These are phyloP conservation scores for Pseudococcus longispinus DNA, from an alignment of 2,888 invertebrate genomes.

Conservation along the genomic window DNA sequence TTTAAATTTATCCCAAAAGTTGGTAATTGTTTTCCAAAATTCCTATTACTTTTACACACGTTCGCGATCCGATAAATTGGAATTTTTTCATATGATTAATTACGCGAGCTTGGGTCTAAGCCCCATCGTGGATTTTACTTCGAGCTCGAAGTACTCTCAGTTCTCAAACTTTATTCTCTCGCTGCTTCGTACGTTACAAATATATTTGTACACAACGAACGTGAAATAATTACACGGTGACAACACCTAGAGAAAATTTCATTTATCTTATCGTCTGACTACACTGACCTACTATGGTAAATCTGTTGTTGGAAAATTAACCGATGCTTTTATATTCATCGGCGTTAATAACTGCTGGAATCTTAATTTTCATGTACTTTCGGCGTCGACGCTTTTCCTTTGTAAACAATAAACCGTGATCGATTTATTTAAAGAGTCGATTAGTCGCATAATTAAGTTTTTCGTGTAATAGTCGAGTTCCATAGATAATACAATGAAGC, in stretches of 20 bases:
- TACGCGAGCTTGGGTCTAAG: neutral
- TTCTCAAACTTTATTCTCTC: neutral
- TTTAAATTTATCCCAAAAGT: neutral
- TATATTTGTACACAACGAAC: too few species aligned
- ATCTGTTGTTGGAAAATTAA: neutral
- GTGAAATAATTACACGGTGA: constrained; percentile 12
- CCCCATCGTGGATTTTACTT: neutral
- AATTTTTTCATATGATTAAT: neutral
- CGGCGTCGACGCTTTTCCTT: neutral
- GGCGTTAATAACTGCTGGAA: neutral
- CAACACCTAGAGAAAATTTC: constrained; percentile 10
- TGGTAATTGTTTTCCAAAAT: constrained; percentile 3
- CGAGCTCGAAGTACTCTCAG: neutral
- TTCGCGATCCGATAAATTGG: neutral
- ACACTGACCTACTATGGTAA: neutral
- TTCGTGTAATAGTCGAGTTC: neutral
- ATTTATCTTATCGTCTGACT: neutral
- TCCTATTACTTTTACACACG: neutral
- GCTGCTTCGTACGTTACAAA: neutral
- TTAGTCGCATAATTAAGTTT: constrained; percentile 23
- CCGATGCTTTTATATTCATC: neutral
- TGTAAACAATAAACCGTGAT: neutral
- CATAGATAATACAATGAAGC: neutral
- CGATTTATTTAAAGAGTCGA: constrained; percentile 19
- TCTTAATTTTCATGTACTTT: neutral